These are phyloP conservation scores for Hydrozoanthus gracilis DNA, from an alignment of 92 coral and sea anemone genomes.

Conservation along the genomic window DNA sequence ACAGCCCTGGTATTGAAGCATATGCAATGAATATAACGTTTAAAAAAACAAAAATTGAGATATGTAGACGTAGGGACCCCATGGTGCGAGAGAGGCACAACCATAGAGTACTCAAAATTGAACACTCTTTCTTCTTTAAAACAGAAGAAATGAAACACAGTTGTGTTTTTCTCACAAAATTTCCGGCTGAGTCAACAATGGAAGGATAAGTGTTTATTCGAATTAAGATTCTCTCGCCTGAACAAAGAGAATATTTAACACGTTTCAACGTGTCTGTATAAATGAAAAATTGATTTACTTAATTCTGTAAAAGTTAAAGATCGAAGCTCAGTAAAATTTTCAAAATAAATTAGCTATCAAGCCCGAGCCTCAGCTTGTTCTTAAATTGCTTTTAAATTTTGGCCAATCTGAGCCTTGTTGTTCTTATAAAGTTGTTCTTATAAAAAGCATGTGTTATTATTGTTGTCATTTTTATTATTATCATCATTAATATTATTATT, in stretches of 20 bases:
- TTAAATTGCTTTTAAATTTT: too few relatives aligned
- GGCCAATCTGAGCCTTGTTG: too few relatives aligned
- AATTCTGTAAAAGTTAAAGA: background rate
- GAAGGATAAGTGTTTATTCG: background rate
- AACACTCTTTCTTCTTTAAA: background rate
- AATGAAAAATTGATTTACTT: background rate
- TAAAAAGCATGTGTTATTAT: too few relatives aligned
- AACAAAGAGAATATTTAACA: slow-evolving; percentile 1
- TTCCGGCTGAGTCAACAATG: slow-evolving; percentile 11
- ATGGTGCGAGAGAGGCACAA: slow-evolving; percentile 2
- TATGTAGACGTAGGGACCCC: background rate
- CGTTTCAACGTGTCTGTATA: too few relatives aligned
- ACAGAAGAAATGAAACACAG: background rate
- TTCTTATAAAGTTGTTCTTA: too few relatives aligned
- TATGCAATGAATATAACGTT: background rate
- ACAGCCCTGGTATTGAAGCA: slow-evolving; percentile 63
- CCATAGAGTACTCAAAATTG: background rate
- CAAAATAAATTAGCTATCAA: too few relatives aligned
- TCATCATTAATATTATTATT: too few relatives aligned
- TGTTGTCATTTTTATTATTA: too few relatives aligned
- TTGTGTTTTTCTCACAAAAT: slow-evolving; percentile 28
- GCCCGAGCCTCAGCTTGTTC: too few relatives aligned
- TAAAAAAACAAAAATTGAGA: background rate
- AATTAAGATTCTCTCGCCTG: slow-evolving; percentile 18
- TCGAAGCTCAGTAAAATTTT: background rate